Conservation (phyloP, 1,140 invertebrate genomes). For the Caenorhabditis briggsae region DNA sequence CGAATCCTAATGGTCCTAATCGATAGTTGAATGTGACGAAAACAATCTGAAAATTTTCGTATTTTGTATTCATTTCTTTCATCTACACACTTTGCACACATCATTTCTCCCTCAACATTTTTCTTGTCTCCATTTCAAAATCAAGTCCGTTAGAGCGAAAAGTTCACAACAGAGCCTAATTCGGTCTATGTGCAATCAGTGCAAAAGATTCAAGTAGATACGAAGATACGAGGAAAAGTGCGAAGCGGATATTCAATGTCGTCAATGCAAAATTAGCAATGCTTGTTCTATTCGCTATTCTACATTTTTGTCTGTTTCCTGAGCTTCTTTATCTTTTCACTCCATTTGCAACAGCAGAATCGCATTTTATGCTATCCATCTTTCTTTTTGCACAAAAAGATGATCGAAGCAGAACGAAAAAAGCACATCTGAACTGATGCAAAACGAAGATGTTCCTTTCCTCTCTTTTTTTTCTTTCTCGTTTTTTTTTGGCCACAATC, state of each 20-base stretch:
- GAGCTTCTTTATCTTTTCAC: not conserved
- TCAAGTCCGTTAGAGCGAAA: not conserved
- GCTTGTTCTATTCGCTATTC: conserved; percentile 16
- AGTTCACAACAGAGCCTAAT: conserved; percentile 47
- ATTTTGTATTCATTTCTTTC: not conserved
- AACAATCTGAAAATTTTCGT: conserved; percentile 82
- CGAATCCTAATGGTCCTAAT: conserved; percentile 85
- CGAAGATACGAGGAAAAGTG: not conserved
- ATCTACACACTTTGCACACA: not conserved
- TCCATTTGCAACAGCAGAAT: conserved; percentile 33
- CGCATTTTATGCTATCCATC: not conserved
- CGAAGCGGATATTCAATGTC: conserved; percentile 7
- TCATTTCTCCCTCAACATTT: no score
- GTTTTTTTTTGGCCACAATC: not conserved
- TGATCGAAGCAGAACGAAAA: not conserved
- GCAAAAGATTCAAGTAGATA: conserved; percentile 16
- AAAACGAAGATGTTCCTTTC: conserved; percentile 14
- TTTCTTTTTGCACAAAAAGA: conserved; percentile 18
- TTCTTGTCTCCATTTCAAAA: not conserved
- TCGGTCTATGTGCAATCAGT: conserved; percentile 15
- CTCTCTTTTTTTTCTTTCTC: conserved; percentile 13
- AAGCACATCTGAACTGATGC: not conserved
- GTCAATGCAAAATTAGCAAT: conserved; percentile 32
- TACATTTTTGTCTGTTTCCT: not conserved
- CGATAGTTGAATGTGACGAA: conserved; percentile 97